phyloP scores from a whole-genome alignment of 2,113 vertebrate genomes.

The Phylloscopus whistleri region DNA sequence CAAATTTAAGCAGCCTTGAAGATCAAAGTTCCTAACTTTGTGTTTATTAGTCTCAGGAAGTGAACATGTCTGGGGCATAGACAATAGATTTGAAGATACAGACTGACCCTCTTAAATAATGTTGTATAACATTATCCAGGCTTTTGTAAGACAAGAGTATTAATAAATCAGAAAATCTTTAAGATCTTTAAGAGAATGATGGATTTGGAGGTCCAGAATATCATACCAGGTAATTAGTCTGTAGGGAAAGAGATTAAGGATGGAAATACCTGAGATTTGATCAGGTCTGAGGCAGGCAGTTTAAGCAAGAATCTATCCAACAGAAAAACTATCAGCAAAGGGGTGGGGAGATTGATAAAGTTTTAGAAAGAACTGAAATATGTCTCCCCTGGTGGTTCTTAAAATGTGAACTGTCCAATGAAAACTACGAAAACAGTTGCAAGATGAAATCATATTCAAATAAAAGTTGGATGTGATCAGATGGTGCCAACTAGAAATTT shows the following conservation, averaged over 20 bases:
- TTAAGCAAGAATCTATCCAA: not conserved
- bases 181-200: not conserved
- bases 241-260: not conserved
- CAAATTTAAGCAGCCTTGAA: not conserved
- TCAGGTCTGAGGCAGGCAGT: not conserved
- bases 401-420: not conserved
- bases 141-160: not conserved
- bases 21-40: not conserved
- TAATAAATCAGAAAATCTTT: constrained; percentile 23
- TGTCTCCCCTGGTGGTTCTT: not conserved
- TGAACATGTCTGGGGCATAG: not conserved
- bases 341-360: not conserved
- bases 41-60: not conserved
- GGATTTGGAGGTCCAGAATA: not conserved
- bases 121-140: not conserved
- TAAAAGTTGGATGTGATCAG: not conserved
- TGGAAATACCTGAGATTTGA: not conserved
- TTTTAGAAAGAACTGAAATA: not conserved
- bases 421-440: not conserved
- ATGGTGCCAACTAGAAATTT: not conserved
- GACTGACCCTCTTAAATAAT: not conserved
- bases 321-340: not conserved
- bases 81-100: not conserved
- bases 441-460: not conserved
- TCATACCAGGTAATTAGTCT: not conserved